Percentiles rank a stretch among this genome's conserved stretches.
These are phyloP conservation scores for Apamea monoglypha DNA, from an alignment of 2,888 invertebrate species.

Conservation along the genomic window DNA sequence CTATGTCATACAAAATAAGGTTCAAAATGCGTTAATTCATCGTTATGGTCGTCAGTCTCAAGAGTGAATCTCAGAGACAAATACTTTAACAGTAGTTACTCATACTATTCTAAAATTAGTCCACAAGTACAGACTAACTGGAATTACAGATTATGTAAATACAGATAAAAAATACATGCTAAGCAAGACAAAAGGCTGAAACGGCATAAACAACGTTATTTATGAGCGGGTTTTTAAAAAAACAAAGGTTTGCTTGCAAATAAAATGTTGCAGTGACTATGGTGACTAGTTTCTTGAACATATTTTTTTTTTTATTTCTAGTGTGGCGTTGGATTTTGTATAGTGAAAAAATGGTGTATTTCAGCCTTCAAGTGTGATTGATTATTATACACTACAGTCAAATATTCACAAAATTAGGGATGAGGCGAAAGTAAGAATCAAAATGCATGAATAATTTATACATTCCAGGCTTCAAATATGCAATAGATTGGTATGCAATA, in stretches of 20 bases:
- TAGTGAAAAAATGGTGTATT: constrained; percentile 20
- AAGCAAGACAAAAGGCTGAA: constrained; percentile 60
- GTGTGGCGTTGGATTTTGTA: neutral
- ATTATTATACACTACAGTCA: constrained; percentile 23
- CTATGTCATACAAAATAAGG: neutral
- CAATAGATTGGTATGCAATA: constrained; percentile 25
- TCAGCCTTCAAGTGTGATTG: constrained; percentile 48
- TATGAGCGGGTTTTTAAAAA: constrained; percentile 30
- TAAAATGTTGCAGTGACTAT: constrained; percentile 40
- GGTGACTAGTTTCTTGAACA: constrained; percentile 18
- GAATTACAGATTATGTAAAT: constrained; percentile 38
- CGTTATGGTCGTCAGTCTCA: neutral
- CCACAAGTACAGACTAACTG: constrained; percentile 26
- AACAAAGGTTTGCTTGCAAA: constrained; percentile 40
- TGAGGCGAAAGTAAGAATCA: constrained; percentile 38
- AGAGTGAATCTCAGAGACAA: constrained; percentile 6
- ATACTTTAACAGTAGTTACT: constrained; percentile 15
- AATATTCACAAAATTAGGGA: constrained; percentile 31
- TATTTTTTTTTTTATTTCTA: constrained; percentile 10
- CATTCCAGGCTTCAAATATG: constrained; percentile 59
- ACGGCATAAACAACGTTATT: constrained; percentile 36
- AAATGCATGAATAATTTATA: constrained; percentile 46
- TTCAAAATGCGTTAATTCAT: neutral
- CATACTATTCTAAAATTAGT: constrained; percentile 31
- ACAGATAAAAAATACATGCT: constrained; percentile 59